Base-by-base conservation (phyloP, 2,113 vertebrate species). In the Laticauda laticaudata region DNA sequence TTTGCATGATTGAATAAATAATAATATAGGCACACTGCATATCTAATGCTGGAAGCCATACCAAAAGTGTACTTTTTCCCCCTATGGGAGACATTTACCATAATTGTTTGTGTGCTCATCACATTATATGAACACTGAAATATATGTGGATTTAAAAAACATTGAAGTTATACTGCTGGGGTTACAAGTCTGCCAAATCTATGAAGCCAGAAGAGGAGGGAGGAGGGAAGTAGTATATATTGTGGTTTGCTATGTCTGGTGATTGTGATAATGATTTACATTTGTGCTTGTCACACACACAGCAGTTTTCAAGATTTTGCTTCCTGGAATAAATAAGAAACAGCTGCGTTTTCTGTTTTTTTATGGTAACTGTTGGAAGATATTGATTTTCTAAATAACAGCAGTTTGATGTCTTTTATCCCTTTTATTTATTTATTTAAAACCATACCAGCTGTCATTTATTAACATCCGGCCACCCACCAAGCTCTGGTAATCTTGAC, bases 321-420 rank as follows among this genome's bases (percentile, higher is more conserved):
- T 92, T 0, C 81, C 23, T 57, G 9, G 45, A 4, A 4, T 89
- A 89, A 93, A 26, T 15, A 93, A 92, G 89, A 94, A 94, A 91
- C 24, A 81, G 2, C 61, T 93, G 91, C 90, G 59, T 4, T 20
- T 43, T 92, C 26, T 64, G 23, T 43, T 48, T 53, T 26, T 81
- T 26, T 54, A n/a, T 21, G 55, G 23, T 3, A 3, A 85, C 64
- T 86, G 75, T 43, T 89, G 29, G 55, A 34, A 86, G 75, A 5
- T 64, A 11, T 4, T 55, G 75, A 54, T 39, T 88, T 91, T 81
- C 64, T 85, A 59, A 86, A 53, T 24, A 21, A 18, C 92, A 88
- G 26, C 24, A 87, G 54, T 53, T 88, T 91, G 75, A 43, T 86
- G 23, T 39, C 48, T 93, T 91, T 92, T n/a, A 90, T 94, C 91